These are phyloP conservation scores for Lipotes vexillifer DNA, from an alignment of 2,113 vertebrate genomes.

Conservation along the genomic window DNA sequence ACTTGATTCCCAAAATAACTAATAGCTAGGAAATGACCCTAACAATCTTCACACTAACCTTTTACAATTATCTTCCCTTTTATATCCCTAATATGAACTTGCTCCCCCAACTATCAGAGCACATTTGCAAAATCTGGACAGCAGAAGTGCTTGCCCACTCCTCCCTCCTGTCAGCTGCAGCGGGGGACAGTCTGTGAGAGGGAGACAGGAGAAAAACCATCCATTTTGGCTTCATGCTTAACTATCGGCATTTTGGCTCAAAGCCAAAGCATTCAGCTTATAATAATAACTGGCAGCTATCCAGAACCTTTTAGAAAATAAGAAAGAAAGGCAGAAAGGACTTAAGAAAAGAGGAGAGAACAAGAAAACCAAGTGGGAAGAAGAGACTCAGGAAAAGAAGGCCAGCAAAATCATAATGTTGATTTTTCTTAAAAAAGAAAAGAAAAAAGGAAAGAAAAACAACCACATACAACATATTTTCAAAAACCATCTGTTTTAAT, in stretches of 20 bases:
- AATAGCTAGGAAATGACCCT: not conserved
- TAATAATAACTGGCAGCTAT: conserved; percentile 78
- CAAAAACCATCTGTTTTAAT: conserved; percentile 74
- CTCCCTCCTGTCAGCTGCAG: conserved; percentile 32
- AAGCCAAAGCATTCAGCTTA: conserved; percentile 74
- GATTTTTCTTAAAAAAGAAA: not conserved
- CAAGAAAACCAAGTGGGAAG: conserved; percentile 15
- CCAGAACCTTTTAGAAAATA: conserved; percentile 75
- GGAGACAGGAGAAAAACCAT: conserved; percentile 63
- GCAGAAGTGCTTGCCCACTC: not conserved
- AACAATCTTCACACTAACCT: not conserved
- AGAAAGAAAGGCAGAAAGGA: conserved; percentile 40
- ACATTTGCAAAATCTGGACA: conserved; percentile 51
- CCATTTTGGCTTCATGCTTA: conserved; percentile 73
- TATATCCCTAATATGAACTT: no score
- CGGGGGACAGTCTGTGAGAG: not conserved
- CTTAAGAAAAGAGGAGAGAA: conserved; percentile 27
- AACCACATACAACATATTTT: conserved; percentile 62
- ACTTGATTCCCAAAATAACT: not conserved
- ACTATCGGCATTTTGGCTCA: conserved; percentile 76
- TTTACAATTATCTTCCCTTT: not conserved
- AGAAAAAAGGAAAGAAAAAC: not conserved
- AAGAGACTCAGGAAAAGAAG: not conserved
- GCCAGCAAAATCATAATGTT: not conserved
- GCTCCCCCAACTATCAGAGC: not conserved